A percentile compares a stretch with the other conserved stretches of the same genome.
Evolutionary conservation across 2,888 invertebrate species (phyloP).

Genomic region (Cryptocephalus primarius): DNA sequence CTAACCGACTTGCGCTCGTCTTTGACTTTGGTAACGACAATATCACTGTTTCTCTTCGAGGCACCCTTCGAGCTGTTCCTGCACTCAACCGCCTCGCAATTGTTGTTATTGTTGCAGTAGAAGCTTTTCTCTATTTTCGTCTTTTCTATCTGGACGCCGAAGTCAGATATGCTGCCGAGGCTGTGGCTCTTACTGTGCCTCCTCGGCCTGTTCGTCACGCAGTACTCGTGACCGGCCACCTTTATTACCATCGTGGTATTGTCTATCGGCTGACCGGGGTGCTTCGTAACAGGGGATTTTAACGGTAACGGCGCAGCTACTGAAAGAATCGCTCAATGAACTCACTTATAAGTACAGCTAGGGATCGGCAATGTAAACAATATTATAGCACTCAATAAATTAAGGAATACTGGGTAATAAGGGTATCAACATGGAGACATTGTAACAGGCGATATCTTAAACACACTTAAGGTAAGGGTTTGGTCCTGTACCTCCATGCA

Average conservation of each 20-base stretch:
- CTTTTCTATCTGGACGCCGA: conserved; percentile 28
- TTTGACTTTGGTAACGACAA: neutral
- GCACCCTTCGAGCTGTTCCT: conserved; percentile 4
- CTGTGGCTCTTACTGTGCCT: conserved; percentile 33
- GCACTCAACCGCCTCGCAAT: conserved; percentile 6
- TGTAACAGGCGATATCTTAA: too few species aligned
- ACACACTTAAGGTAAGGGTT: too few species aligned
- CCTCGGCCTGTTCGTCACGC: conserved; percentile 33
- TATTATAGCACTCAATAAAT: too few species aligned
- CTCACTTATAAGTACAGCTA: too few species aligned
- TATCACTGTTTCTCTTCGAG: neutral
- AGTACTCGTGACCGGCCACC: conserved; percentile 37
- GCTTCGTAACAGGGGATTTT: conserved; percentile 20
- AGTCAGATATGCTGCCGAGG: conserved; percentile 34
- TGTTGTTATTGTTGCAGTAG: conserved; percentile 15
- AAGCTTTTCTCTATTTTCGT: conserved; percentile 25
- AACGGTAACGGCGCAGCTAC: conserved; percentile 17
- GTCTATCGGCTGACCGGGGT: conserved; percentile 27
- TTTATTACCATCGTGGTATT: conserved; percentile 37
- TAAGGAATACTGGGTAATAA: too few species aligned
- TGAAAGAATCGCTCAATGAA: conserved; percentile 8
- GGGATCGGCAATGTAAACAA: too few species aligned
- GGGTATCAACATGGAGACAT: too few species aligned
- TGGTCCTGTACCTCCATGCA: too few species aligned
- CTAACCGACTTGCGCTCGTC: neutral